Conservation (phyloP, 2,888 invertebrate species). For the Poecilobothrus nobilitatus region DNA sequence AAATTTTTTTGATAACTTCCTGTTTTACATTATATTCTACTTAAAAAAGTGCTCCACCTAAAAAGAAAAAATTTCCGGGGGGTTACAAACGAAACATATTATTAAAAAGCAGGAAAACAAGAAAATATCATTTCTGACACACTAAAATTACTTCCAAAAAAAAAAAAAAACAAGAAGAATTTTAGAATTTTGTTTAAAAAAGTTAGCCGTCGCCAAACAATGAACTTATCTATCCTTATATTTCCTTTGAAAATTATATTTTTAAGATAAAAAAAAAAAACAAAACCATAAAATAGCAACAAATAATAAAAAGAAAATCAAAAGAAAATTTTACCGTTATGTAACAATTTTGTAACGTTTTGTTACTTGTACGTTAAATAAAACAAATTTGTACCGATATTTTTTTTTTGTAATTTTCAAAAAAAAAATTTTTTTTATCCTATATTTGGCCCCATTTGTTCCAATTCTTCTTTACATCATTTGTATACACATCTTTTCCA, state of each 20-base stretch:
- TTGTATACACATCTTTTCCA: no score
- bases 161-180: no score
- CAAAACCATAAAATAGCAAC: neutral
- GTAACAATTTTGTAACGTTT: no score
- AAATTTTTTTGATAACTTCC: neutral
- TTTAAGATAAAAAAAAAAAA: neutral
- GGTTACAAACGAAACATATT: neutral
- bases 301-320: neutral
- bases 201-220: conserved; percentile 17
- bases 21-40: neutral
- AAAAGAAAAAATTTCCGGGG: neutral
- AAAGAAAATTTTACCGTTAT: no score
- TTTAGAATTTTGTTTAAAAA: neutral
- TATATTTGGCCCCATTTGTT: no score
- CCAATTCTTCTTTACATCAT: no score
- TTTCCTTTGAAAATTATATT: neutral
- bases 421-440: no score
- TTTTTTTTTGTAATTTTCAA: no score
- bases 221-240: conserved; percentile 14
- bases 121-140: neutral
- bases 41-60: neutral
- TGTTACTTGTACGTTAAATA: no score
- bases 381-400: no score
- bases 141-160: neutral
- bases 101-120: neutral